These are phyloP conservation scores for Xiphophorus maculatus DNA, from an alignment of 2,113 vertebrate genomes.

Conservation along the genomic window DNA sequence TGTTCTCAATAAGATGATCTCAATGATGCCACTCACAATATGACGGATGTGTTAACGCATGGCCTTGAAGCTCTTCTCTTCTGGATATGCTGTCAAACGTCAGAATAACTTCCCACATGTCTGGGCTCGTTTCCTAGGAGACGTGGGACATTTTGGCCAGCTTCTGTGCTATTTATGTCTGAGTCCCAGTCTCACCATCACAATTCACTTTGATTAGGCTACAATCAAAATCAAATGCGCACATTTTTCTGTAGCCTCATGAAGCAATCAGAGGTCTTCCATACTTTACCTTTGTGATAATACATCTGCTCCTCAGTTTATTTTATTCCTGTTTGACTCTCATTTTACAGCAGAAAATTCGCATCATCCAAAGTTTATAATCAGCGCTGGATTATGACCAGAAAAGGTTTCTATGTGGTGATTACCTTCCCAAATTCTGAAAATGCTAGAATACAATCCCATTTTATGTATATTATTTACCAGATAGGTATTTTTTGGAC, in stretches of 20 bases:
- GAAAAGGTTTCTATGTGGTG: not conserved
- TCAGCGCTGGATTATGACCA: constrained; percentile 37
- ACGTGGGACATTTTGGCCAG: not conserved
- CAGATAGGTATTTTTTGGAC: not conserved
- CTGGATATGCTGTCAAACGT: not conserved
- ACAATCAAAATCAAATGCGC: not conserved
- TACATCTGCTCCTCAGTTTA: not conserved
- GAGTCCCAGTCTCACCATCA: not conserved
- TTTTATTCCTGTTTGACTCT: not conserved
- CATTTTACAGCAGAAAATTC: constrained; percentile 13
- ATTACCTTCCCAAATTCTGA: constrained; percentile 4
- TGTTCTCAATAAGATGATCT: too few relatives aligned
- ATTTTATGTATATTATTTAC: not conserved
- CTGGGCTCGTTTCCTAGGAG: not conserved
- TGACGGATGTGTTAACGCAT: not conserved
- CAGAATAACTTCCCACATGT: constrained; percentile 8
- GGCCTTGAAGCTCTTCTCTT: not conserved
- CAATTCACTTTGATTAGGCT: not conserved
- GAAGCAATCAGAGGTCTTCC: not conserved
- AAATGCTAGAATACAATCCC: constrained; percentile 11
- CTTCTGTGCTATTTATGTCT: too few relatives aligned
- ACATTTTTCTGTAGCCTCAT: not conserved
- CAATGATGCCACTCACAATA: not conserved
- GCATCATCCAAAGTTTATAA: constrained; percentile 44
- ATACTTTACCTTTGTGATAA: not conserved